A percentile compares a stretch with the other conserved stretches of the same genome.
Evolutionary conservation across 2,113 vertebrate genomes (phyloP).

Genomic region (Labeo catla): DNA sequence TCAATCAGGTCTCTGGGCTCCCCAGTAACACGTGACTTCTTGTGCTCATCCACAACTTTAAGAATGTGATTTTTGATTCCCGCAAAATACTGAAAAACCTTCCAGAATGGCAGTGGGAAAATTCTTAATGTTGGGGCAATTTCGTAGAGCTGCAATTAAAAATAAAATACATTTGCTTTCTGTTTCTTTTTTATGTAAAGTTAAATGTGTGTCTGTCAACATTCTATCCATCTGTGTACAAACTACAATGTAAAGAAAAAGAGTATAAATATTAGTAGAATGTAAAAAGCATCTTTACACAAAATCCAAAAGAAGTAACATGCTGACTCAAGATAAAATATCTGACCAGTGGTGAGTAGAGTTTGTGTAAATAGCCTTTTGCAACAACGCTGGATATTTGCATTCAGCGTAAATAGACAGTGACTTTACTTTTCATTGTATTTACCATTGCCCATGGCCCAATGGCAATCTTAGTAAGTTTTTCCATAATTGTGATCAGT

Average conservation of each 20-base stretch:
- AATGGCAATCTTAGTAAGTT: neutral
- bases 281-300: no score
- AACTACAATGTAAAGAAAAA: neutral
- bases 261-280: neutral
- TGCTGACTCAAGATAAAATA: no score
- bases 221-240: neutral
- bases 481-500: conserved; percentile 47
- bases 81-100: conserved; percentile 26
- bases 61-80: conserved; percentile 32
- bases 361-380: neutral
- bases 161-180: neutral
- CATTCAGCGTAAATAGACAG: neutral
- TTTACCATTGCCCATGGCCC: conserved; percentile 49
- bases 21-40: conserved; percentile 32
- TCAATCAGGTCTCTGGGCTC: conserved; percentile 56
- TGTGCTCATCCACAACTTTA: conserved; percentile 47
- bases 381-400: neutral
- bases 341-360: neutral
- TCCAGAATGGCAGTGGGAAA: conserved; percentile 52
- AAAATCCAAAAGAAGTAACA: neutral
- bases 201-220: neutral
- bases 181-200: no score
- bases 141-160: conserved; percentile 36
- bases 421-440: neutral
- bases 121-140: conserved; percentile 17